Evolutionary conservation across 2,797 vertebrate genomes (phyloP), one percentile per base, ranked within the genome.

Genomic region (Synanceia verrucosa): DNA sequence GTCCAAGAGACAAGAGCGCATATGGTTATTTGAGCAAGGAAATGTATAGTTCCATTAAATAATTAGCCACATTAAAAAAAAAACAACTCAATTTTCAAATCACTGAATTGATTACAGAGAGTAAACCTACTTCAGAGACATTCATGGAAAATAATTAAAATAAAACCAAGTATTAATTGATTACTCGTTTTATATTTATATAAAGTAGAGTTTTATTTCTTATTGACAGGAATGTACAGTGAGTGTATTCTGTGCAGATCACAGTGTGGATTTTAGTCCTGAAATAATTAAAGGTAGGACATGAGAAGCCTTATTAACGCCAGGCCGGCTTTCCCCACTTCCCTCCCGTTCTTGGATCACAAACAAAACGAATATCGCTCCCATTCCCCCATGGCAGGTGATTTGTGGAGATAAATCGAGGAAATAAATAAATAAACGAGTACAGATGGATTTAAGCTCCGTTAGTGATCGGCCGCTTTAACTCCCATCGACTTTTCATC

Each of bases 401-500:
- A 91, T 92, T 90, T 90, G 88, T 86, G 73, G 84, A 91, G 86
- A 95, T 93, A 94, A 95, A 95, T 96, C 90, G 94, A 48, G 74
- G 73, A 90, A 93, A 91, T 90, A 92, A 92, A 91, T 91, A 93
- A 91, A 91, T 91, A 91, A 91, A 92, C 65, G 76, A 89, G 84
- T 90, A 89, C 84, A 91, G 86, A 92, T 92, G 87, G 84, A 89
- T 91, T 89, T 85, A 90, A 88, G 81, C 83, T 70, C 75, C 31
- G 86, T 78, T 81, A 88, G 86, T 88, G 89, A 90, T 91, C 89
- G 79, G 80, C 76, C 89, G 90, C 86, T 92, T 92, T 87, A 88
- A 85, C 86, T 95, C 94, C 86, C 92, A 97, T 97, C 94, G 95
- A 96, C 95, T 96, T 97, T 96, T 96, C 95, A 97, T 96, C 94